A percentile compares a stretch with the other conserved stretches of the same genome.
Conservation (phyloP, 2,113 vertebrate genomes). For the Salvelinus sp. region DNA sequence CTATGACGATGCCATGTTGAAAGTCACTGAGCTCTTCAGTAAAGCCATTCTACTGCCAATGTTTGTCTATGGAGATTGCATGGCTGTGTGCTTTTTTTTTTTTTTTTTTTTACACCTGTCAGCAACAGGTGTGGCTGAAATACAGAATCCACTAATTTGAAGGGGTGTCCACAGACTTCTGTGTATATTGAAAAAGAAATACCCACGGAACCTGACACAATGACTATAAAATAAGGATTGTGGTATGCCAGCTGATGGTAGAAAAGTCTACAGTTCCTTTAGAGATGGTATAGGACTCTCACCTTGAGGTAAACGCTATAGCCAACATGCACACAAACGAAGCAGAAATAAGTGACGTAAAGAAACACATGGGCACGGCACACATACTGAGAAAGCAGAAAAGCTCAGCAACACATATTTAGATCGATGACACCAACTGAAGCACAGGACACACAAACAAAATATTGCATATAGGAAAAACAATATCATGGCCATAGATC, state of each 20-base stretch:
- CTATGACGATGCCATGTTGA: too few species aligned
- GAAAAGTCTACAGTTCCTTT: background rate
- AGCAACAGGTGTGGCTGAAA: too few species aligned
- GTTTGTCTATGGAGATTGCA: too few species aligned
- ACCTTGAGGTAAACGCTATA: conserved; percentile 23
- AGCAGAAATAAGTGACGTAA: conserved; percentile 17
- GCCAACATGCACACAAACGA: conserved; percentile 43
- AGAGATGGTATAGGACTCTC: conserved; percentile 8
- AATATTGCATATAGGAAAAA: conserved; percentile 23
- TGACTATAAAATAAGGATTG: conserved; percentile 18
- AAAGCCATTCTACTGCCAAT: too few species aligned
- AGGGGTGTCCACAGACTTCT: too few species aligned
- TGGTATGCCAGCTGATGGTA: background rate
- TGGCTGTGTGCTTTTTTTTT: too few species aligned
- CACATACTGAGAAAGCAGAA: conserved; percentile 26
- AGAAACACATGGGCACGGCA: conserved; percentile 34
- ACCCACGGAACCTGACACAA: background rate
- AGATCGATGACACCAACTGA: background rate
- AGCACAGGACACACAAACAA: background rate
- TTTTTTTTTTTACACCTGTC: too few species aligned
- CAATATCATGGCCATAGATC: background rate
- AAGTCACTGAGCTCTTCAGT: too few species aligned
- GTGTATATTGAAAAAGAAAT: background rate
- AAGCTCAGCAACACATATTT: conserved; percentile 10
- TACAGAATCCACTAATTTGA: too few species aligned